Evolutionary conservation across 2,113 vertebrate genomes (phyloP).

Genomic region (Candoia aspera): DNA sequence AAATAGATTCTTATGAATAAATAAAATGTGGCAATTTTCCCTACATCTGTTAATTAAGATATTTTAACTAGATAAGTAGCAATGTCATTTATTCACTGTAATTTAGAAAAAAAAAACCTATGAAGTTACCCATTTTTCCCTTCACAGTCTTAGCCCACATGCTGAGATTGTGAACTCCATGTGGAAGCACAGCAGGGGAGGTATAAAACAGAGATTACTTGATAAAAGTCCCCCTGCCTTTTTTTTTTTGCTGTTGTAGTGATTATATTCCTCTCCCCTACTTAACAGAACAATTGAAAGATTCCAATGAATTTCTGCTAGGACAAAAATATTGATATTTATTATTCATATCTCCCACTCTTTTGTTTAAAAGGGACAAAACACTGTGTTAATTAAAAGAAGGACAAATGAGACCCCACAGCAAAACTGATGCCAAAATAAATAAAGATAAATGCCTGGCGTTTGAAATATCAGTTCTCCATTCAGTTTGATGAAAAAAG

Average conservation of each 20-base stretch:
- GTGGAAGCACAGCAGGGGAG: background rate
- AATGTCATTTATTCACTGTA: conserved; percentile 9
- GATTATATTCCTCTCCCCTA: background rate
- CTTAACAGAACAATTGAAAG: background rate
- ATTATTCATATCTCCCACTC: background rate
- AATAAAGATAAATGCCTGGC: background rate
- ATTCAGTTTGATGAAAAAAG: background rate
- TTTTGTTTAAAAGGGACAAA: background rate
- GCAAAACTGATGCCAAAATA: background rate
- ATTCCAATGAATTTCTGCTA: background rate
- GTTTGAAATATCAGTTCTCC: background rate
- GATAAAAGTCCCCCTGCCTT: background rate
- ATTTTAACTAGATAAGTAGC: background rate
- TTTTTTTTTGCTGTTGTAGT: background rate
- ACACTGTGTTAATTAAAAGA: background rate
- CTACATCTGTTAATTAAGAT: background rate
- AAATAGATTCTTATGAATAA: conserved; percentile 1
- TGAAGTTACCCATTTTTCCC: background rate
- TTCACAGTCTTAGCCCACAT: background rate
- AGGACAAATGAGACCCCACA: background rate
- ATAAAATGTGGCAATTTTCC: conserved; percentile 22
- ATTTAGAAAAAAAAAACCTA: background rate
- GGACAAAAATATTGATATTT: background rate
- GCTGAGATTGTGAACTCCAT: conserved; percentile 17
- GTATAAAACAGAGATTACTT: background rate